These are phyloP conservation scores for Nematostella vectensis DNA, from an alignment of 92 coral and sea anemone genomes.

Conservation along the genomic window DNA sequence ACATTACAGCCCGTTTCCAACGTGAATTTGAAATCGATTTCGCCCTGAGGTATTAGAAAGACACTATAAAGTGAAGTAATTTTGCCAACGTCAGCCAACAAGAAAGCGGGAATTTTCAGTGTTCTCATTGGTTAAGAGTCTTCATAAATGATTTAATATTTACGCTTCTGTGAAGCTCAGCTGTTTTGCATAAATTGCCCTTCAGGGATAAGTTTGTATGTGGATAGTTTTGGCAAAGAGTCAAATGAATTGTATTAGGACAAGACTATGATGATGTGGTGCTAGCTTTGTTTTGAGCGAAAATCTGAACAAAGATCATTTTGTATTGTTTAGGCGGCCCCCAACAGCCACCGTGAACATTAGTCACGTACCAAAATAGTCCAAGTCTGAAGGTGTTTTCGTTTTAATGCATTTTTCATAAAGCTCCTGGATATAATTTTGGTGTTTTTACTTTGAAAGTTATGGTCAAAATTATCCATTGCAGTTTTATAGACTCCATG, in stretches of 20 bases:
- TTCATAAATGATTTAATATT: constrained; percentile 80
- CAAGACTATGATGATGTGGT: not conserved
- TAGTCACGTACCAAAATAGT: not conserved
- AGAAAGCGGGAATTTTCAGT: not conserved
- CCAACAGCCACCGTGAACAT: not conserved
- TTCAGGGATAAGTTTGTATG: constrained; percentile 9
- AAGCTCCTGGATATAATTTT: no score
- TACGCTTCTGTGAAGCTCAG: constrained; percentile 45
- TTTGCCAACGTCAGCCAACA: constrained; percentile 32
- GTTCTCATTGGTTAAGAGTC: constrained; percentile 52
- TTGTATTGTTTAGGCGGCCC: not conserved
- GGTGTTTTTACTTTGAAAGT: no score
- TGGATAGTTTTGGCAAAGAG: not conserved
- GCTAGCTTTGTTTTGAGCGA: no score
- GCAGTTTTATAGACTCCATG: no score
- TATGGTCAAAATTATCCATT: not conserved
- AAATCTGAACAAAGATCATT: not conserved
- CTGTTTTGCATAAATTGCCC: constrained; percentile 51
- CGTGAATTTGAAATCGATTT: no score
- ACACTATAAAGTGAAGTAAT: constrained; percentile 6
- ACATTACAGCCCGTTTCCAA: no score
- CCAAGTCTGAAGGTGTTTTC: no score
- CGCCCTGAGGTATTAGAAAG: no score
- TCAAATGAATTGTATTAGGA: not conserved
- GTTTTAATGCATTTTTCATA: no score